Conservation (phyloP, 2,113 vertebrate species). For the Istiophorus platypterus region DNA sequence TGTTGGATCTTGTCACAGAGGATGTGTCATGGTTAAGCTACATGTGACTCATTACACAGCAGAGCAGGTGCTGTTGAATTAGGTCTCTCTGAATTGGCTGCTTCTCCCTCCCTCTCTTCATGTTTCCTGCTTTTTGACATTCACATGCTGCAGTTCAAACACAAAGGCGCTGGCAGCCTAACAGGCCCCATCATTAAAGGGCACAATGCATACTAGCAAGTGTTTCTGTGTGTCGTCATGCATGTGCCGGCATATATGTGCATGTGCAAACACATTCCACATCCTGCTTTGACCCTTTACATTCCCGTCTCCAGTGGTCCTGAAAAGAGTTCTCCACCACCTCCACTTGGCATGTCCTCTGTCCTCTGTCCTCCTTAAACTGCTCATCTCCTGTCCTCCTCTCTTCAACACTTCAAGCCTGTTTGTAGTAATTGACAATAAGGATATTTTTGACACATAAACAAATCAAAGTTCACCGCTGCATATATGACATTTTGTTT, state of each 20-base stretch:
- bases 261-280: constrained; percentile 44
- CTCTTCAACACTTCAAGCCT: background rate
- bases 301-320: constrained; percentile 47
- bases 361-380: constrained; percentile 10
- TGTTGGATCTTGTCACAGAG: constrained; percentile 43
- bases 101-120: constrained; percentile 23
- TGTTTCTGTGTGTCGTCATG: constrained; percentile 30
- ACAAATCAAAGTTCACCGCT: background rate
- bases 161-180: constrained; percentile 27
- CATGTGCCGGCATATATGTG: constrained; percentile 34
- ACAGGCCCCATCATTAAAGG: constrained; percentile 6
- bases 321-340: constrained; percentile 49
- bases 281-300: constrained; percentile 36
- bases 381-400: background rate
- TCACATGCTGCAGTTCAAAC: constrained; percentile 48
- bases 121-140: constrained; percentile 43
- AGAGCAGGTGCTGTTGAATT: constrained; percentile 53
- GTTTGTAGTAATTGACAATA: background rate
- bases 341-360: constrained; percentile 10
- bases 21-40: constrained; percentile 28
- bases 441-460: background rate
- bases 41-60: constrained; percentile 56
- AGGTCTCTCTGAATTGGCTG: constrained; percentile 13
- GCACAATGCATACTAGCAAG: constrained; percentile 11
- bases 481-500: background rate